Base-by-base conservation (phyloP, 2,888 invertebrate genomes). In the Agonopterix alstromeriana region DNA sequence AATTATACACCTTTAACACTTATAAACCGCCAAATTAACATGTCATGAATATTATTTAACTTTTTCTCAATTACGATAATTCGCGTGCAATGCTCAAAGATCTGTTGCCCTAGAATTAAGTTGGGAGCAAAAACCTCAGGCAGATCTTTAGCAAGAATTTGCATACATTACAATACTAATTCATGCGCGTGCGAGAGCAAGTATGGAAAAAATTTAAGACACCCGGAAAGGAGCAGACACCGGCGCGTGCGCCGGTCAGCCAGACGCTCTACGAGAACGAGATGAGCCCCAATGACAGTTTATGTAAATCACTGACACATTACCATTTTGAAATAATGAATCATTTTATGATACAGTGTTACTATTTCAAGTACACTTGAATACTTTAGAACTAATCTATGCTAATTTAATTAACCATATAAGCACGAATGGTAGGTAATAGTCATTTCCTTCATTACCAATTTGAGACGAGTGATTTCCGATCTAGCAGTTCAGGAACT, bases 21-120 rank as follows among this genome's bases (percentile, higher is more conserved):
- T 70, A 75, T 70, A 74, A 72, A 77, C 76, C 71, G 63, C 72
- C 67, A 70, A 79, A 84, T 84, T 83, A 82, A 82, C 81, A 82
- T 84, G 77, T 82, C 83, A 84, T 85, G 82, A 85, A 85, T 83
- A 84, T 78, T 80, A 79, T 82, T 83, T 77, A 73, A 80, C 73
- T 82, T 83, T 82, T 82, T 81, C 76, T 71, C 74, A 75, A 78
- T 81, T 79, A 82, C 77, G 74, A 69, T 75, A 76, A 77, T 76
- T 59, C 57, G 58, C 61, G 61, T 63, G 66, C 68, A 70, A 63
- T 66, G 62, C 63, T 62, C 60, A 60, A 58, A 61, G 65, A 57
- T 62, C 57, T 59, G 60, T 67, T 74, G 77, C 82, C 80, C 84
- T 82, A 81, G 77, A 76, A 81, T 79, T 76, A 79, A 77, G 68